Evolutionary conservation across 1,140 invertebrate genomes (phyloP).

Genomic region (Nixonia krombeini): DNA sequence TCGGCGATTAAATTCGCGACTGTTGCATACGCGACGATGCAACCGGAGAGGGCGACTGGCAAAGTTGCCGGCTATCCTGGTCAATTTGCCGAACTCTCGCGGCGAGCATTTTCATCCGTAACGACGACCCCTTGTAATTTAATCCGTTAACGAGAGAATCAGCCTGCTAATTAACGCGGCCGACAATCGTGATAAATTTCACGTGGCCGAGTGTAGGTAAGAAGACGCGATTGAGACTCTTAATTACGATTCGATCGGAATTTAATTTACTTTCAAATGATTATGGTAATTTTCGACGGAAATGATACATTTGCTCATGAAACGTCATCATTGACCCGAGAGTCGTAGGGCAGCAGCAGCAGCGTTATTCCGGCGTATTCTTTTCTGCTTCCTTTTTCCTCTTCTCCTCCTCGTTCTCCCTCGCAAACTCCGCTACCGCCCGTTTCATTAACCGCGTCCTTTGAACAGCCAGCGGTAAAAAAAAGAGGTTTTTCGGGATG

Average conservation of each 20-base stretch:
- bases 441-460: too few relatives aligned
- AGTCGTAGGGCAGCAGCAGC: too few relatives aligned
- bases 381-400: too few relatives aligned
- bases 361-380: too few relatives aligned
- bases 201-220: constrained; percentile 23
- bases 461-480: neutral
- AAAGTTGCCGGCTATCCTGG: constrained; percentile 29
- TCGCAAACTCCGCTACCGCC: too few relatives aligned
- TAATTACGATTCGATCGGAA: too few relatives aligned
- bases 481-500: constrained; percentile 1
- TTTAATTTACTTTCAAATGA: too few relatives aligned
- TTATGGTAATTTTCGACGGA: too few relatives aligned
- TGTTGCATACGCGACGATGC: constrained; percentile 41
- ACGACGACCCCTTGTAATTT: constrained; percentile 52
- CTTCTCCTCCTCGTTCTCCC: too few relatives aligned
- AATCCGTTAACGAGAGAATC: constrained; percentile 60
- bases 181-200: constrained; percentile 40
- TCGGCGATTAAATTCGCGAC: constrained; percentile 45
- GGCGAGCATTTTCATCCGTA: constrained; percentile 31
- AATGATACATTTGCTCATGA: too few relatives aligned
- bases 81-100: constrained; percentile 43
- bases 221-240: constrained; percentile 15
- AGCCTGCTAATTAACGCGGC: constrained; percentile 54
- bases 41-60: constrained; percentile 28
- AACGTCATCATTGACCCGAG: too few relatives aligned